Percentiles rank a stretch among this genome's conserved stretches.
Evolutionary conservation across 2,113 vertebrate genomes (phyloP).

Genomic region (Catagonus wagneri): DNA sequence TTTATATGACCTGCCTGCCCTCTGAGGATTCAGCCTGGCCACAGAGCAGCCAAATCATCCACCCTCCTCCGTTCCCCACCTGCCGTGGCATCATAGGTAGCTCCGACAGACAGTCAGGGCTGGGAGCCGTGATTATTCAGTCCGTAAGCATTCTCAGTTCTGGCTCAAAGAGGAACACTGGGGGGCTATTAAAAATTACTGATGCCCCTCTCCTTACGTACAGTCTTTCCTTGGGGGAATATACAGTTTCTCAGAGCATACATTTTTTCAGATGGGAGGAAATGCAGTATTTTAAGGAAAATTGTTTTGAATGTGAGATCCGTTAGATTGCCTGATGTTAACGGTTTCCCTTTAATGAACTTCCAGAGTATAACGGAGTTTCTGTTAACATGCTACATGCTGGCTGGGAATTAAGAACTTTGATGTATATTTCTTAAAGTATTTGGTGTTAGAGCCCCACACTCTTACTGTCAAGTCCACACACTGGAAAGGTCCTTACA

Average conservation of each 20-base stretch:
- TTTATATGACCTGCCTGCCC: background rate
- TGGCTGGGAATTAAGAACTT: conserved; percentile 7
- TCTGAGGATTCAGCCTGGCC: background rate
- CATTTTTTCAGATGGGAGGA: background rate
- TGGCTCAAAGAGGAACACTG: background rate
- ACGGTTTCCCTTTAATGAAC: conserved; percentile 30
- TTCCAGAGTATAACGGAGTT: conserved; percentile 30
- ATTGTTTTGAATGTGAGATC: background rate
- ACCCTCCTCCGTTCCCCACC: too few relatives aligned
- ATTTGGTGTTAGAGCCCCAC: background rate
- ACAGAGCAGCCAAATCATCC: background rate
- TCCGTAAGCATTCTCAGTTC: background rate
- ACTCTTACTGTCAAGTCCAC: background rate
- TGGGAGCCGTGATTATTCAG: background rate
- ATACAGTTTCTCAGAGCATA: background rate
- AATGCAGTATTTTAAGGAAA: conserved; percentile 26
- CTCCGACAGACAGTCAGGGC: background rate
- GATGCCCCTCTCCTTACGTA: background rate
- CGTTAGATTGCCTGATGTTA: background rate
- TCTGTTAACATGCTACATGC: background rate
- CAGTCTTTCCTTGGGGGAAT: background rate
- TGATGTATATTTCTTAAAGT: conserved; percentile 34
- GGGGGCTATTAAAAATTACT: background rate
- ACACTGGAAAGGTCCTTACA: background rate
- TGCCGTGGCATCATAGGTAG: background rate